Conservation (phyloP, 2,888 invertebrate species). For the Leuctra nigra region DNA sequence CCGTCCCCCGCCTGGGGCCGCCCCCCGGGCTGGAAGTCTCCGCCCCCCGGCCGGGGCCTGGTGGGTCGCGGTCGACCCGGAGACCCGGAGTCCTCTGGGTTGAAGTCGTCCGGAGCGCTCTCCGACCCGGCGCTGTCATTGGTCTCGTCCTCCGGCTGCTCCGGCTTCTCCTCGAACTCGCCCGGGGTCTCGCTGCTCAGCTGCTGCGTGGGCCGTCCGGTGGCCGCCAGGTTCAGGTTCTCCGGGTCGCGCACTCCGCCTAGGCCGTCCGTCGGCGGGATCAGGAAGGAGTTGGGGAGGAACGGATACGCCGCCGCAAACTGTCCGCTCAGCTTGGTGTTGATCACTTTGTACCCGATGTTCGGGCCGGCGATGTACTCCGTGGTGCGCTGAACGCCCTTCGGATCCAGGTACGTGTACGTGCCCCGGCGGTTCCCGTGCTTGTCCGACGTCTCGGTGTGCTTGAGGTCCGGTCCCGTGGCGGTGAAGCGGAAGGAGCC, state of each 20-base stretch:
- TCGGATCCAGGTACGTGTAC: constrained; percentile 71
- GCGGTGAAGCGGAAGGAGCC: constrained; percentile 70
- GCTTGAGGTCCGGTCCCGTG: constrained; percentile 67
- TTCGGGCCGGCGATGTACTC: constrained; percentile 74
- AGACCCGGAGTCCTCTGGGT: constrained; percentile 25
- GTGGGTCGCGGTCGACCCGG: constrained; percentile 25
- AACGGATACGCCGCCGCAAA: constrained; percentile 40
- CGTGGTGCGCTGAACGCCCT: constrained; percentile 67
- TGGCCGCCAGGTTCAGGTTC: constrained; percentile 37
- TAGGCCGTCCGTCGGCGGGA: constrained; percentile 30
- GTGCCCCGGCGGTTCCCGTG: constrained; percentile 51
- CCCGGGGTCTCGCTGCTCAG: background rate
- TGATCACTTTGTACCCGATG: constrained; percentile 64
- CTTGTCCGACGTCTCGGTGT: constrained; percentile 48
- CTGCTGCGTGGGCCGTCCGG: constrained; percentile 13
- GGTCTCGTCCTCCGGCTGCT: too few relatives aligned
- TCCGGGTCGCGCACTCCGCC: constrained; percentile 32
- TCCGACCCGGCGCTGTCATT: constrained; percentile 20
- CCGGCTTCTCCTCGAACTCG: background rate
- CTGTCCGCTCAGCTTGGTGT: constrained; percentile 49
- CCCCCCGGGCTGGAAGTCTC: background rate
- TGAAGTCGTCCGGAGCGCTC: background rate
- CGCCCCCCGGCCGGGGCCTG: background rate
- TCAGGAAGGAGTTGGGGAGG: constrained; percentile 44
- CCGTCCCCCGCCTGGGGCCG: background rate